phyloP scores from a whole-genome alignment of 2,797 vertebrate species.

The Gymnoscopelus microlampas region DNA sequence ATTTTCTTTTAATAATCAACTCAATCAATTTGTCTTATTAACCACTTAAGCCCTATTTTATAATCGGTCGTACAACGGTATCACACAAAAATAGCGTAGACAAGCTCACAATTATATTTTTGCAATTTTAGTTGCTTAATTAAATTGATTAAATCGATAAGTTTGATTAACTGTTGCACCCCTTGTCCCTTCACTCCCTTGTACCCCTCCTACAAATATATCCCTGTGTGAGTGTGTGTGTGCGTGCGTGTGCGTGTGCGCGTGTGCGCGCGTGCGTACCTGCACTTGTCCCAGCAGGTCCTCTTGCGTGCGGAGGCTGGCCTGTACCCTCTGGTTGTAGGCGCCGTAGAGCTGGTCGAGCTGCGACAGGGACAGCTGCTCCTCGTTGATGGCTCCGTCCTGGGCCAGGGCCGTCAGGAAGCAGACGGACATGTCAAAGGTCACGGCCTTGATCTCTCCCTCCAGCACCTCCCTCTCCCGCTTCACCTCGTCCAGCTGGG shows the following conservation, averaged over 20 bases:
- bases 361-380: constrained; percentile 89
- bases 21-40: no score
- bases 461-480: constrained; percentile 91
- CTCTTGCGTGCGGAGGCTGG: constrained; percentile 90
- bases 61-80: no score
- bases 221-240: background rate
- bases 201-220: no score
- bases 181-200: no score
- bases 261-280: constrained; percentile 76
- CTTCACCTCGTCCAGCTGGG: constrained; percentile 90
- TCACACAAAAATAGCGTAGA: no score
- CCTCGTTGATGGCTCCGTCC: constrained; percentile 93
- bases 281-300: constrained; percentile 91
- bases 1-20: no score
- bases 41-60: no score
- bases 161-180: no score
- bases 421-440: constrained; percentile 93
- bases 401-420: constrained; percentile 93
- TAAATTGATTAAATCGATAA: no score
- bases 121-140: no score
- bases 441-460: constrained; percentile 90
- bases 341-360: constrained; percentile 89
- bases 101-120: no score
- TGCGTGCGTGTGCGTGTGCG: constrained; percentile 25
- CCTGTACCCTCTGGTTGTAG: constrained; percentile 89